Evolutionary conservation across 2,888 invertebrate genomes (phyloP).

Genomic region (Ditula angustiorana): DNA sequence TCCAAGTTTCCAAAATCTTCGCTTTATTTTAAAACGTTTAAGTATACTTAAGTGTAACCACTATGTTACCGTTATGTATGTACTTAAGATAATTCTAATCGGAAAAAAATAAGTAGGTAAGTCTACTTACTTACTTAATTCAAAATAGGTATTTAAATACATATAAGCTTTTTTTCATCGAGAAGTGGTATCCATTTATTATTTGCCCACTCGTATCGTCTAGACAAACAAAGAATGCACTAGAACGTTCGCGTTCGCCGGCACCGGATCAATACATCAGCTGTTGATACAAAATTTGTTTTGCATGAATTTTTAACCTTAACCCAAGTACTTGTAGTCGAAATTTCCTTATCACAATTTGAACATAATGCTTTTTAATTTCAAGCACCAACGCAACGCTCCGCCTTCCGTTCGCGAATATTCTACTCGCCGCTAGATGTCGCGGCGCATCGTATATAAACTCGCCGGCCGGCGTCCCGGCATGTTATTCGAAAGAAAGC

Average conservation of each 20-base stretch:
- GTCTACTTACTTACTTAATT: too few relatives aligned
- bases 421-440: slow-evolving; percentile 50
- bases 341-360: neutral
- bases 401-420: slow-evolving; percentile 29
- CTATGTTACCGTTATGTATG: too few relatives aligned
- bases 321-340: neutral
- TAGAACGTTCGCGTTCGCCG: slow-evolving; percentile 17
- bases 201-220: neutral
- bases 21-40: too few relatives aligned
- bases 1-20: too few relatives aligned
- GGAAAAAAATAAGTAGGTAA: too few relatives aligned
- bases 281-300: neutral
- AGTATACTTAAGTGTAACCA: too few relatives aligned
- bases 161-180: too few relatives aligned
- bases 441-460: slow-evolving; percentile 27
- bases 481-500: slow-evolving; percentile 31
- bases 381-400: neutral
- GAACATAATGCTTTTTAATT: neutral
- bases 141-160: too few relatives aligned
- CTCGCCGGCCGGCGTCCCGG: slow-evolving; percentile 28
- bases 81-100: too few relatives aligned
- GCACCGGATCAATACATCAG: slow-evolving; percentile 31
- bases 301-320: neutral
- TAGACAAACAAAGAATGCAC: slow-evolving; percentile 33
- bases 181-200: too few relatives aligned